These are phyloP conservation scores for Oncorhynchus tshawytscha DNA, from an alignment of 2,113 vertebrate genomes.

Conservation along the genomic window DNA sequence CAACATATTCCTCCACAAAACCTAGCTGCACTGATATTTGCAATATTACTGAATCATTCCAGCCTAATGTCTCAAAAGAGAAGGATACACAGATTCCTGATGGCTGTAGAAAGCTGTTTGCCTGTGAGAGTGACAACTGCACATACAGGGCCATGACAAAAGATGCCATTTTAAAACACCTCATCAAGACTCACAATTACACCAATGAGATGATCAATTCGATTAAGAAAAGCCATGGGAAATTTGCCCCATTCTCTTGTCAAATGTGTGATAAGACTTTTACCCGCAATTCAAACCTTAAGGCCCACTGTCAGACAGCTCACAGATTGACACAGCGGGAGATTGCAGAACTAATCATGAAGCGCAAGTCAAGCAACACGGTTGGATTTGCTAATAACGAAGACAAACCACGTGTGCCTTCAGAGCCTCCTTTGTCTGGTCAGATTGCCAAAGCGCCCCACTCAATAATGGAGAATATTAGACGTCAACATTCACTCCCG, in stretches of 20 bases:
- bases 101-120: slow-evolving; percentile 80
- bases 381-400: background rate
- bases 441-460: background rate
- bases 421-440: background rate
- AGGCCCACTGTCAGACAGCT: slow-evolving; percentile 85
- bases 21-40: slow-evolving; percentile 16
- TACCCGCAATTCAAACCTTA: slow-evolving; percentile 95
- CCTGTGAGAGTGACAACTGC: slow-evolving; percentile 83
- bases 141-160: slow-evolving; percentile 87
- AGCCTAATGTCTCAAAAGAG: slow-evolving; percentile 50
- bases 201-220: slow-evolving; percentile 86
- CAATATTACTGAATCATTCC: slow-evolving; percentile 36
- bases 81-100: slow-evolving; percentile 65
- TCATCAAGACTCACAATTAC: slow-evolving; percentile 88
- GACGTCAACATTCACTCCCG: background rate
- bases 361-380: slow-evolving; percentile 79
- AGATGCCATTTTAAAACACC: slow-evolving; percentile 91
- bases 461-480: background rate
- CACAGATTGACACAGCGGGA: slow-evolving; percentile 88
- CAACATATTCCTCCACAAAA: slow-evolving; percentile 4
- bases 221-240: slow-evolving; percentile 87
- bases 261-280: slow-evolving; percentile 89
- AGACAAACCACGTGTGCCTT: background rate
- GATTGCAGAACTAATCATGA: slow-evolving; percentile 85
- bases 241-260: slow-evolving; percentile 91